Evolutionary conservation across 2,888 invertebrate species (phyloP).

Genomic region (Ashinkailepas kermadecensis): DNA sequence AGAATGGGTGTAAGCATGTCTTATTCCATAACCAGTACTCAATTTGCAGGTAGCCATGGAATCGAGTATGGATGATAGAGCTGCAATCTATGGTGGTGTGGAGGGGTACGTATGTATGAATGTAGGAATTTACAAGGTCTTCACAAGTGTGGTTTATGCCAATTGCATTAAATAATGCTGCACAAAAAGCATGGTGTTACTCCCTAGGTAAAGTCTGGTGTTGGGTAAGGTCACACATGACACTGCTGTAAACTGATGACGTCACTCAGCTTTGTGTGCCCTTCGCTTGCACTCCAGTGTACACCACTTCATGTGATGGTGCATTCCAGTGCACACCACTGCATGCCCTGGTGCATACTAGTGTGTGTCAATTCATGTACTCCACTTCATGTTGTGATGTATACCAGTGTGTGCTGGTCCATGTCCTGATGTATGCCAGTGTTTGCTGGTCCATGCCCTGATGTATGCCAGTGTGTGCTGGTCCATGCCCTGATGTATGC

Average conservation of each 20-base stretch:
- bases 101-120: neutral
- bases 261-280: no score
- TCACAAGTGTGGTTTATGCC: neutral
- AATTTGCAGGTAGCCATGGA: neutral
- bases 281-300: no score
- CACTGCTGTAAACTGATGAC: no score
- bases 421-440: neutral
- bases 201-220: neutral
- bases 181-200: no score
- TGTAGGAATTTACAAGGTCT: neutral
- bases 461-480: no score
- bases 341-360: neutral
- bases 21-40: neutral
- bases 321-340: no score
- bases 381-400: neutral
- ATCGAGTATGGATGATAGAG: neutral
- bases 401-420: neutral
- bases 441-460: neutral
- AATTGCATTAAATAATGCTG: no score
- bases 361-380: neutral
- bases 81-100: neutral
- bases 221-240: no score
- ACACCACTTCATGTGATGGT: no score
- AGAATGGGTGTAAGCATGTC: no score
- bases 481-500: no score